Conservation (phyloP, 1,140 invertebrate species). For the Rhopalosiphum padi region DNA sequence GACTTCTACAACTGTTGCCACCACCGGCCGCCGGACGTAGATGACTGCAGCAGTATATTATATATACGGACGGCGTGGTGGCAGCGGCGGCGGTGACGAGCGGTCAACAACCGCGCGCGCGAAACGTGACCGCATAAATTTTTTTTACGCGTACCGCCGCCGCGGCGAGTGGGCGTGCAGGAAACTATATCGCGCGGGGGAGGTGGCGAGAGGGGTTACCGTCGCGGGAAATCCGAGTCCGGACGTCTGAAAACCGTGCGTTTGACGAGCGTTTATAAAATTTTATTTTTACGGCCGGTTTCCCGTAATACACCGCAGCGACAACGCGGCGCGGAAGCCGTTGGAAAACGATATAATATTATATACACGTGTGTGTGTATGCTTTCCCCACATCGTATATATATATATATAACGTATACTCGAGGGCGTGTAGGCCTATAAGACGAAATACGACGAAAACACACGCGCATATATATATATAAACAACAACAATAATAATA, state of each 20-base stretch:
- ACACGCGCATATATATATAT: not conserved
- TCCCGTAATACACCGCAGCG: not conserved
- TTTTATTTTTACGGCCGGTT: not conserved
- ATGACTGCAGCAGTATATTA: no score
- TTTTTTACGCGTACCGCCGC: not conserved
- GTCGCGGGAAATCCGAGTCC: not conserved
- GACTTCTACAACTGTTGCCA: not conserved
- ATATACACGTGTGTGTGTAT: no score
- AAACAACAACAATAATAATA: slow-evolving; percentile 5
- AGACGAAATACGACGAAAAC: not conserved
- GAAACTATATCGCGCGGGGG: no score
- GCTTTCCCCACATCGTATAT: no score
- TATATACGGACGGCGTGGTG: not conserved
- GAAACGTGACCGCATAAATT: not conserved
- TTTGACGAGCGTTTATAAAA: not conserved
- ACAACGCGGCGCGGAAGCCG: not conserved
- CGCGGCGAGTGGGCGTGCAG: not conserved
- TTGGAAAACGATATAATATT: not conserved
- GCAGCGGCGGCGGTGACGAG: not conserved
- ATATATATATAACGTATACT: no score
- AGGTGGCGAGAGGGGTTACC: no score
- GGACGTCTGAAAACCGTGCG: not conserved
- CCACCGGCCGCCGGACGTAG: not conserved
- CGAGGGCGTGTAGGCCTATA: not conserved
- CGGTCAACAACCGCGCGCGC: slow-evolving; percentile 41